Evolutionary conservation across 2,113 vertebrate genomes (phyloP).

Genomic region (western clawed frog (Xenopus tropicalis)): UCB_Xtro_10.0 CM004447.2:159795501-159796000

Average conservation of each 20-base stretch:
- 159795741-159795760: constrained; percentile 63
- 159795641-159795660: constrained; percentile 88
- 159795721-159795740: constrained; percentile 78
- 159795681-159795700: constrained; percentile 90
- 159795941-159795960: neutral
- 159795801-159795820: constrained; percentile 78
- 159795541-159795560: constrained; percentile 52
- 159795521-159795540: constrained; percentile 22
- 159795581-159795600: constrained; percentile 54
- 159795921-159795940: no score
- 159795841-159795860: constrained; percentile 91
- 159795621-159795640: constrained; percentile 87
- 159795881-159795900: constrained; percentile 97
- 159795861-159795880: constrained; percentile 91
- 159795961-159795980: neutral
- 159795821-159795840: constrained; percentile 85
- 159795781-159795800: constrained; percentile 81
- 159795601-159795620: constrained; percentile 43
- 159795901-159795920: constrained; percentile 91
- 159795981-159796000: no score
- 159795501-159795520: neutral
- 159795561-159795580: constrained; percentile 68
- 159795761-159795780: constrained; percentile 66
- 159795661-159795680: constrained; percentile 92
- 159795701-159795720: constrained; percentile 89